Evolutionary conservation across 2,888 invertebrate species (phyloP), one percentile per base, ranked within the genome.

Genomic region (Acrobasis suavella): DNA sequence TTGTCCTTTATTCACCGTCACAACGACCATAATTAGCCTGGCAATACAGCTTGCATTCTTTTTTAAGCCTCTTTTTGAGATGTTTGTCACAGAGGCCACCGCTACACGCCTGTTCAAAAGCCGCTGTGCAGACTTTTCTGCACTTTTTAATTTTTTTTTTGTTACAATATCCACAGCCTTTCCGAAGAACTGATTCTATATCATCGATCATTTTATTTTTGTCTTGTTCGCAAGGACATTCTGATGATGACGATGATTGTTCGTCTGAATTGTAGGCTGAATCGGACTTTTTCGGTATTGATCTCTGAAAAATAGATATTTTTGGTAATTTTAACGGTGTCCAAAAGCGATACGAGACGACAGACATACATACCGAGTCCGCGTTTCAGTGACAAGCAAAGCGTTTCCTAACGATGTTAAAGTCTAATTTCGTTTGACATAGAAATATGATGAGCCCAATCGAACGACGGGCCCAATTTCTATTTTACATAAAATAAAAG

Each of bases 11-110:
- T 32, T 32, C 5, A 2, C 7, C 8, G 2, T 32, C 7, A 32
- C 32, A 32, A 32, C 32, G 32, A 32, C 32, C 32, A 32, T 32
- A 32, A 32, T 32, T 32, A 5, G 52, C 37, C 59, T 74, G 72
- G 58, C 87, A 86, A 37, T 68, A 68, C 0, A 15, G 64, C 50
- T 76, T 79, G 58, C 87, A 86, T 46, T 76, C 67, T 16, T 67
- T 78, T 62, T 75, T 84, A 2, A 81, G 75, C 1, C 59, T 56
- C 1, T 60, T 75, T 58, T 75, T 84, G 65, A 81, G 69, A 7
- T 66, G 68, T 0, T 51, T 71, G 3, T 62, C 73, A 59, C 85
- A 85, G 9, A 64, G 66, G 42, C 73, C 80, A 0, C 65, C 59
- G 0, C 46, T 9, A 42, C 84, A 85, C 0, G 72, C 67, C n/a